phyloP scores from a whole-genome alignment of 2,113 vertebrate genomes.

The Dasyornis broadbenti region DNA sequence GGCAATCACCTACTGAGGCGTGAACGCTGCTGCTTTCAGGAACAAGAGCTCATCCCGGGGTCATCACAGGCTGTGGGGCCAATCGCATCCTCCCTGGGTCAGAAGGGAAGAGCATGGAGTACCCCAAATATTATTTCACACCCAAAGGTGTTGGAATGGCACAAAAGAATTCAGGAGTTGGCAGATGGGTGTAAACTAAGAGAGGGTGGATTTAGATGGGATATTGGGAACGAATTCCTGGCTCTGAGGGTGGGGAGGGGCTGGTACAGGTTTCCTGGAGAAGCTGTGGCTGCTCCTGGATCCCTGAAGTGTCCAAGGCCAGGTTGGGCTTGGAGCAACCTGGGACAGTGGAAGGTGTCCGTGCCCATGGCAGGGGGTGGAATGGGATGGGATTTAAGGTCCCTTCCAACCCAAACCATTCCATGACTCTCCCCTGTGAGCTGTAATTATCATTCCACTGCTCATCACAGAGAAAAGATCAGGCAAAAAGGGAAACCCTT shows the following conservation, averaged over 20 bases:
- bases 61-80: neutral
- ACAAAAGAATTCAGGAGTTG: neutral
- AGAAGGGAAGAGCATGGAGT: neutral
- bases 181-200: neutral
- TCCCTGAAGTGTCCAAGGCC: neutral
- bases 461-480: neutral
- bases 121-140: no score
- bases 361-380: neutral
- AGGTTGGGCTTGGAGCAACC: neutral
- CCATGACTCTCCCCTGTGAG: neutral
- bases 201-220: neutral
- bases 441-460: accelerated
- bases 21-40: neutral
- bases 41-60: neutral
- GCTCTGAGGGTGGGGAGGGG: accelerated
- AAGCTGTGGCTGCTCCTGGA: neutral
- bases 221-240: neutral
- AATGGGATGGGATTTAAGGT: accelerated
- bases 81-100: neutral
- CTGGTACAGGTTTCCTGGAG: accelerated
- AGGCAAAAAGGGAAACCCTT: neutral
- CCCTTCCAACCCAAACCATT: neutral
- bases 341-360: neutral
- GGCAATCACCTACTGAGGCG: neutral
- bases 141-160: accelerated